Conservation (phyloP, 2,888 invertebrate genomes). For the Mimachlamys varia region DNA sequence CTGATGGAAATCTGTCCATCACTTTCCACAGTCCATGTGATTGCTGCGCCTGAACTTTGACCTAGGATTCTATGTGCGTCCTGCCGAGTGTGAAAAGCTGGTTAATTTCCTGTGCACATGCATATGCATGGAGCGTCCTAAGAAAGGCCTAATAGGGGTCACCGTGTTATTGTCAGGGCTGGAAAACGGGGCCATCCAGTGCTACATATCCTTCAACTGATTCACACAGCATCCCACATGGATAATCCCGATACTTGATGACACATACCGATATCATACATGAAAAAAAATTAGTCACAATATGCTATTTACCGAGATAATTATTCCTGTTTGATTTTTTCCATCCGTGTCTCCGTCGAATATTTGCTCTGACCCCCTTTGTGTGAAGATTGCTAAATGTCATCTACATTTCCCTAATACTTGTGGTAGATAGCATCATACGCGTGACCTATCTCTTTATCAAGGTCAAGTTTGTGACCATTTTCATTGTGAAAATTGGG, state of each 20-base stretch:
- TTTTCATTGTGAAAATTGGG: too few relatives aligned
- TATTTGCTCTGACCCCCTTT: background rate
- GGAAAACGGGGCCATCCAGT: background rate
- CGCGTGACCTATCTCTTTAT: background rate
- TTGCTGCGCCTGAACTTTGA: background rate
- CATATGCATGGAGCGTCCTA: background rate
- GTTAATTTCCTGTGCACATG: conserved; percentile 33
- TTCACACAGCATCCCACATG: background rate
- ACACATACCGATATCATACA: background rate
- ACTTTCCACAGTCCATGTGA: background rate
- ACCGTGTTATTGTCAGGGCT: background rate
- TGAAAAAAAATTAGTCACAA: background rate
- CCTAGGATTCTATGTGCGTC: background rate
- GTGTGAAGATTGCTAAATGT: background rate
- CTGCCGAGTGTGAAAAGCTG: conserved; percentile 22
- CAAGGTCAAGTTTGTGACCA: background rate
- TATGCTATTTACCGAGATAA: conserved; percentile 14
- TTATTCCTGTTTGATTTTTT: conserved; percentile 4
- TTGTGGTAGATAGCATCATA: background rate
- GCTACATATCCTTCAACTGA: background rate
- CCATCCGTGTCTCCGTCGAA: background rate
- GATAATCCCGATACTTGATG: background rate
- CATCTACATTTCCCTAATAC: background rate
- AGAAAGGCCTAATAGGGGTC: background rate
- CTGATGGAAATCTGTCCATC: conserved; percentile 32